Base-by-base conservation (phyloP, 2,888 invertebrate species). In the Thymelicus acteon region DNA sequence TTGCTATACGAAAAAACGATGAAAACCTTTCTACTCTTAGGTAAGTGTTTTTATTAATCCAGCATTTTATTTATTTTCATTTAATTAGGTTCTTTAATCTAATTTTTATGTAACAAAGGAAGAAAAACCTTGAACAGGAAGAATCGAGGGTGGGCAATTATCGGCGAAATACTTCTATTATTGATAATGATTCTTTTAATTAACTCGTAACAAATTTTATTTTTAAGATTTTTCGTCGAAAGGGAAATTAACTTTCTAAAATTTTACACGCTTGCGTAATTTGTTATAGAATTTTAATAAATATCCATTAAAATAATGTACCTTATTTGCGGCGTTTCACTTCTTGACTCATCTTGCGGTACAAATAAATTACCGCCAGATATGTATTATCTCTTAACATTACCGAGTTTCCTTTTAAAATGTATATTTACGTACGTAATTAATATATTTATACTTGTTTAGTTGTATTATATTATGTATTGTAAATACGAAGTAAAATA, bases 11-110 rank as follows among this genome's bases (percentile, higher is more conserved):
- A 68, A 75, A 80, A 75, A 75, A 77, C 76, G 80, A 88, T 89
- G 87, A 90, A 89, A 85, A 81, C 88, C 78, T 81, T 89, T 77
- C 71, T 92, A 72, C 77, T 92, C 79, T 79, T 93, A 65, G 92
- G 93, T 93, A 75, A 91, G 92, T 91, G 66, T 72, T 75, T 75
- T 49, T 40, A 31, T 40, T 15, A 3, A 3, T 54, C 6, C 7
- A 5, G 4, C 19, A 47, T 48, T 37, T 39, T 7, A 19, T 37
- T 64, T 37, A 39, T 15, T 58, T 7, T 47, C n/a, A 39, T 44
- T 57, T 12, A 31, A 13, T 31, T 13, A 7, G 7, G 13, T 57
- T 15, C 7, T 0, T 37, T 37, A 31, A 31, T 57, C 7, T 13
- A 15, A 44, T 61, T 4, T 15, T 6, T 39, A 52, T 37, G n/a